Conservation (phyloP, 30 jellyfish, hydroid and myxozoan genomes). For the Aurelia aurita region DNA sequence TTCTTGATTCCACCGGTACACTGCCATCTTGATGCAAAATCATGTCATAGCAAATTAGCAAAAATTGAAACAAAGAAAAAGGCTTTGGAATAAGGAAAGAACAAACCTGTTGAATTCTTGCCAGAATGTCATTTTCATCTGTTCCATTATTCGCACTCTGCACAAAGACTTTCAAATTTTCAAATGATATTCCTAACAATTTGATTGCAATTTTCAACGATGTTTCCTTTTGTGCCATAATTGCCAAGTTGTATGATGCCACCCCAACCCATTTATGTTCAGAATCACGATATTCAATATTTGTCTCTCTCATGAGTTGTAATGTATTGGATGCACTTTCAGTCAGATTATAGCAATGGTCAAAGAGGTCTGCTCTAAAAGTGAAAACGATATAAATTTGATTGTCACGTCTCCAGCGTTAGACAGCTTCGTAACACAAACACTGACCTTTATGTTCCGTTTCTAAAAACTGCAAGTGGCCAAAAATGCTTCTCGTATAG, state of each 20-base stretch:
- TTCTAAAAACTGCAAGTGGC: no score
- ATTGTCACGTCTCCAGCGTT: no score
- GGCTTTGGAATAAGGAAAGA: no score
- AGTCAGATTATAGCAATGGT: background rate
- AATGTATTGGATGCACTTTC: constrained; percentile 21
- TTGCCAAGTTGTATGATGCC: constrained; percentile 40
- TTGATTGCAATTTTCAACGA: background rate
- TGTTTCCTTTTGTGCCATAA: constrained; percentile 33
- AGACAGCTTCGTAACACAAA: no score
- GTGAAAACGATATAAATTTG: background rate
- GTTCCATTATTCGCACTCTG: constrained; percentile 1
- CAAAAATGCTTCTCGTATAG: no score
- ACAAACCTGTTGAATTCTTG: constrained; percentile 42
- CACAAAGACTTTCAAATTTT: constrained; percentile 17
- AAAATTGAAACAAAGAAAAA: background rate
- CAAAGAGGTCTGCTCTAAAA: constrained; percentile 21
- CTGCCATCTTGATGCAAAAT: background rate
- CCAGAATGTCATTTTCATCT: background rate
- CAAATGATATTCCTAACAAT: constrained; percentile 5
- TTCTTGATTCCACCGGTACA: no score
- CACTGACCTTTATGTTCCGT: no score
- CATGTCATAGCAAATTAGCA: background rate
- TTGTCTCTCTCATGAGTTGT: constrained; percentile 5
- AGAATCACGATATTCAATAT: background rate
- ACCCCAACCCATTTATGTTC: constrained; percentile 62